A percentile compares a stretch with the other conserved stretches of the same genome.
These are phyloP conservation scores for Julus scandinavius DNA, from an alignment of 2,888 invertebrate genomes.

Conservation along the genomic window DNA sequence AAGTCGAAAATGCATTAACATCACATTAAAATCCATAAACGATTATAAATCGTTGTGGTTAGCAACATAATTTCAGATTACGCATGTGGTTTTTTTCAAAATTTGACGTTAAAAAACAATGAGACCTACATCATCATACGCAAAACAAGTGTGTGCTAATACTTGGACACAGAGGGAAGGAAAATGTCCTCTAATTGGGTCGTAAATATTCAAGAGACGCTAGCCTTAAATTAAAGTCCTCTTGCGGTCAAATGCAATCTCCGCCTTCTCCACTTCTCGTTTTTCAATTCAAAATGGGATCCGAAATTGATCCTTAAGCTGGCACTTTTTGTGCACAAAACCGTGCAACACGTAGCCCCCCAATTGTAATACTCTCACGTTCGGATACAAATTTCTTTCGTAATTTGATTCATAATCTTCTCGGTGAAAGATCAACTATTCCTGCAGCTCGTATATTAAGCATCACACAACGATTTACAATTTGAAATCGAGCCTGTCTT, in stretches of 20 bases:
- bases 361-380: not conserved
- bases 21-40: too few species aligned
- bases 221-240: not conserved
- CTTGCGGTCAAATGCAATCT: not conserved
- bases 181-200: not conserved
- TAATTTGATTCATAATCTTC: constrained; percentile 27
- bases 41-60: too few species aligned
- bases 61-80: too few species aligned
- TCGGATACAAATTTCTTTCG: not conserved
- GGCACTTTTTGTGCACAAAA: not conserved
- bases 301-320: not conserved
- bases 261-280: not conserved
- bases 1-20: too few species aligned
- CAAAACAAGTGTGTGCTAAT: too few species aligned
- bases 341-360: not conserved
- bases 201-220: not conserved
- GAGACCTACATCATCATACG: not conserved
- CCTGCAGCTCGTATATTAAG: not conserved
- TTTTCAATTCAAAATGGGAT: not conserved
- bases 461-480: not conserved
- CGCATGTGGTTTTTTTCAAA: not conserved
- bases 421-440: not conserved
- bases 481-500: constrained; percentile 8
- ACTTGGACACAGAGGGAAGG: not conserved
- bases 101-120: not conserved